Evolutionary conservation across 2,113 vertebrate species (phyloP), one percentile per base, ranked within the genome.

Genomic region (Ctenodactylus gundi): DNA sequence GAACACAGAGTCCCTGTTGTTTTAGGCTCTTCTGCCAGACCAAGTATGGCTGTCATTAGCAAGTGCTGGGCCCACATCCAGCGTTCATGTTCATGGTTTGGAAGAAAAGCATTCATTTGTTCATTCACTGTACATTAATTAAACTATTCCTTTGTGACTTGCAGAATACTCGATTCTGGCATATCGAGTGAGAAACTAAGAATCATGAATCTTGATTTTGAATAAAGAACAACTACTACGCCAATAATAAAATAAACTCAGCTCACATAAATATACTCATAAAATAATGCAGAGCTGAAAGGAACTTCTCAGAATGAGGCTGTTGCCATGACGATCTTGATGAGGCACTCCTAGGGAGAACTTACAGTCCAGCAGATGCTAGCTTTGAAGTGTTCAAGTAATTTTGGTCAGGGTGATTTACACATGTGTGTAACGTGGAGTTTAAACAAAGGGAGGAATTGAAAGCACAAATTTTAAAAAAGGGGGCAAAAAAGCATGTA

Each of bases 241-340:
- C 36, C 29, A 67, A 57, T 36, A 85, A 82, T 34, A 34, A 87
- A 58, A 76, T 70, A 68, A 67, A 90, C 15, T 88, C 31, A 87
- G 84, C 18, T 46, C 58, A 89, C 93, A 84, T 55, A 77, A 82
- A 76, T 34, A 5, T 53, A 62, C 31, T 78, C 53, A 70, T 51
- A 49, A 57, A 91, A 90, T 17, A 53, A 68, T 7, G 87, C 4
- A 92, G 27, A 31, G 58, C 90, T 87, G 41, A 83, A 73, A 90
- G 36, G 27, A 78, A 6, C 31, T 23, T 57, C 34, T 81, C 58
- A 76, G 23, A 95, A 70, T 51, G 23, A 70, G 1, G 25, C 34
- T 76, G 46, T 94, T 95, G 41, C 75, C 39, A 83, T 86, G 84
- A 67, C 25, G 77, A 4, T 95, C 31, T 89, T 53, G 46, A 72